Evolutionary conservation across 2,113 vertebrate species (phyloP), one percentile per base, ranked within the genome.

Genomic region (Phyllopteryx taeniolatus): DNA sequence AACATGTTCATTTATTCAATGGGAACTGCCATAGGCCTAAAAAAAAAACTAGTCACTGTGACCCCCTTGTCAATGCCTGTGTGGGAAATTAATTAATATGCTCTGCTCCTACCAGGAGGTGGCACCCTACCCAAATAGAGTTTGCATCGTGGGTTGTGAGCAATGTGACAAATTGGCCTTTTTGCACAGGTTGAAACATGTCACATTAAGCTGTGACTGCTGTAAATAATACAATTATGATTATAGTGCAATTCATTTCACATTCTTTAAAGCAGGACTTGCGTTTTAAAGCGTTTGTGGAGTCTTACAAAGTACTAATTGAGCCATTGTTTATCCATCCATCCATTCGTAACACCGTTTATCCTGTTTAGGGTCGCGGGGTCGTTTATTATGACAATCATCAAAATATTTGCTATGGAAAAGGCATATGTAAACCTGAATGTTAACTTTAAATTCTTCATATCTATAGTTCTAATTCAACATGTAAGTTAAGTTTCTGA

Each of bases 41-140:
- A 44, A 6, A 6, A 43, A 8, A 44, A 46, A 46, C 10, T 46
- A 13, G 0, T 46, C 44, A 46, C 12, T 46, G 44, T 46, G 44
- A 46, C 42, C 60, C 6, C 67, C 43, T 35, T 57, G 68, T 66
- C 39, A 51, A 65, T 54, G 27, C 53, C 53, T 74, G n/a, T 60
- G 12, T 79, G 47, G 42, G 60, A 75, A 47, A 47, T 60, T 60
- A 75, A 64, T 63, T 67, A 71, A 79, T 70, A 78, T 84, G 76
- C 78, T 80, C 47, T 85, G 27, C 75, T 85, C 72, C 71, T 76
- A 87, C 96, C 97, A 95, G 95, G 92, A 99, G 97, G 92, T 96
- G 97, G 96, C 96, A 94, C 94, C 92, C 87, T 93, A 93, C 89
- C 92, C 95, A 94, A 95, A 89, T 91, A 79, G 82, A 83, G 82